These are phyloP conservation scores for Sialia sialis DNA, from an alignment of 2,113 vertebrate species.

Conservation along the genomic window DNA sequence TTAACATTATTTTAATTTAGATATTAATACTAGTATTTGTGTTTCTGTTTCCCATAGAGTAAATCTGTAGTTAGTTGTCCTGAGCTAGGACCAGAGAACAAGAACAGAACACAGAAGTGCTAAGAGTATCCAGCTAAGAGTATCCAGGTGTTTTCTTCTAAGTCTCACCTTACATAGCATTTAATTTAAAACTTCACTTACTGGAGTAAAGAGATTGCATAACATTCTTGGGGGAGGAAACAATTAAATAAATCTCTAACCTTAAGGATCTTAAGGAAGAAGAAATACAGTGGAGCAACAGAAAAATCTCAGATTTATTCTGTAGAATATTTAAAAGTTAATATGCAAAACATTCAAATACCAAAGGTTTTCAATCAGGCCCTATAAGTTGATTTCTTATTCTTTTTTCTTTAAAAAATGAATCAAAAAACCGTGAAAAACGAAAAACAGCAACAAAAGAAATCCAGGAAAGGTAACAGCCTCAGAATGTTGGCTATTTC, in stretches of 20 bases:
- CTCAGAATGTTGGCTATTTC: background rate
- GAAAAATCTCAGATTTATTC: background rate
- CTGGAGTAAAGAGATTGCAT: background rate
- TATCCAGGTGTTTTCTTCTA: background rate
- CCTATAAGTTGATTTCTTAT: background rate
- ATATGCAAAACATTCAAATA: too few relatives aligned
- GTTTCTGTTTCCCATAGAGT: background rate
- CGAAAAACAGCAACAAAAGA: background rate
- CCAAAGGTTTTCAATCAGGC: background rate
- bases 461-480: background rate
- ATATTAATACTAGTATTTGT: background rate
- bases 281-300: background rate
- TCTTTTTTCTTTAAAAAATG: background rate
- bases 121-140: background rate
- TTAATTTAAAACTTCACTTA: background rate
- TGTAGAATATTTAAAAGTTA: background rate
- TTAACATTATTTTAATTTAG: background rate
- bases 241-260: background rate
- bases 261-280: background rate
- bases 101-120: background rate
- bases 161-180: background rate
- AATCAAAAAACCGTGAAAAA: background rate
- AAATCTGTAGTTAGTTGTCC: background rate
- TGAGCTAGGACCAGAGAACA: background rate
- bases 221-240: background rate